A percentile compares a stretch with the other conserved stretches of the same genome.
Conservation (phyloP, 2,797 vertebrate species). For the Phrynocephalus vlangalii region DNA sequence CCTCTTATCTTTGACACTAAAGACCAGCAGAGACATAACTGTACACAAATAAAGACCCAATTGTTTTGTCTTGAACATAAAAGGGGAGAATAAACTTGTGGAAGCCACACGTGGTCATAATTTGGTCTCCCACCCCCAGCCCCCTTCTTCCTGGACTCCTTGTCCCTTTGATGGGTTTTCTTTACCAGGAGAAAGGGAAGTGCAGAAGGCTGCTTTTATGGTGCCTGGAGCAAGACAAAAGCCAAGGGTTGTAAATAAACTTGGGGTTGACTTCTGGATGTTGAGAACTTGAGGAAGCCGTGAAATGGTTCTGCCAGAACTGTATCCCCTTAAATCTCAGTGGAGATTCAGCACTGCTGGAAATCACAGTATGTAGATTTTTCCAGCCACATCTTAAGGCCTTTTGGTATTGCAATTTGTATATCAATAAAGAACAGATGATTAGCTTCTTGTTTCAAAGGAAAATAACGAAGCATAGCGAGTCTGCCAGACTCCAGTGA, state of each 20-base stretch:
- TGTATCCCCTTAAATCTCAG: slow-evolving; percentile 20
- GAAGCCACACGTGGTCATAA: background rate
- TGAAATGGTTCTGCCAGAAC: background rate
- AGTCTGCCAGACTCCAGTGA: background rate
- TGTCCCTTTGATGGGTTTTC: background rate
- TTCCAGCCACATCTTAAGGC: background rate
- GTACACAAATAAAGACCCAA: background rate
- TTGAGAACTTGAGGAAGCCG: background rate
- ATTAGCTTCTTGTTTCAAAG: background rate
- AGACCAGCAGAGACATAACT: background rate
- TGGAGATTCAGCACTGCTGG: background rate
- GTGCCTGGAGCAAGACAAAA: slow-evolving; percentile 9
- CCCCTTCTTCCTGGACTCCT: background rate
- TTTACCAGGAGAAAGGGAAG: background rate
- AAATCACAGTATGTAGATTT: background rate
- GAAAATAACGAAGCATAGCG: background rate
- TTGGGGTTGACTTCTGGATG: slow-evolving; percentile 8
- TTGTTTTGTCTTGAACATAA: slow-evolving; percentile 15
- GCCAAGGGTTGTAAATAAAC: background rate
- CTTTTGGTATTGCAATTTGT: slow-evolving; percentile 14
- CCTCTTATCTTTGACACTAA: background rate
- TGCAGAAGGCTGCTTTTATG: background rate
- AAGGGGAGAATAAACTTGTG: background rate
- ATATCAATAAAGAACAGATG: background rate
- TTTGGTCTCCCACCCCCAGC: no score